Conservation (phyloP, 1,140 invertebrate genomes). For the Gryon sp. region DNA sequence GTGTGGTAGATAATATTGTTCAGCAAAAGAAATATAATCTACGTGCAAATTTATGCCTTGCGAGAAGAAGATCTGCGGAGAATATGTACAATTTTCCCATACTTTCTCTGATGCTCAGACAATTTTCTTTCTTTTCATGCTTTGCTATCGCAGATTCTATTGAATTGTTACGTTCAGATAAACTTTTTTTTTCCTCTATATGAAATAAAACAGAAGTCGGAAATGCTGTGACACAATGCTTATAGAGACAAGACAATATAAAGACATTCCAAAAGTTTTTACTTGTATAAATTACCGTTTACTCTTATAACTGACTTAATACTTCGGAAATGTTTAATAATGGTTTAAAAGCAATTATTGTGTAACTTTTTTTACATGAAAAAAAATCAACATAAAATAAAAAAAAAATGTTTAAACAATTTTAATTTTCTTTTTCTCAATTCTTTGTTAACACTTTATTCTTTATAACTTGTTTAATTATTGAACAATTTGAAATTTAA, state of each 20-base stretch:
- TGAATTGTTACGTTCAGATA: conserved; percentile 16
- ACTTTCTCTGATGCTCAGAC: conserved; percentile 39
- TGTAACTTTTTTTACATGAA: too few species aligned
- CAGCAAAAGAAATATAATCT: conserved; percentile 4
- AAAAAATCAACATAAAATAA: too few species aligned
- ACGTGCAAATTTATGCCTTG: conserved; percentile 26
- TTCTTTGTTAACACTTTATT: too few species aligned
- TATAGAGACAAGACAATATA: not conserved
- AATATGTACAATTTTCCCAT: conserved; percentile 44
- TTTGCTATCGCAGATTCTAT: conserved; percentile 25
- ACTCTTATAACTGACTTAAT: not conserved
- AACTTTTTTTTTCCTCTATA: conserved; percentile 32
- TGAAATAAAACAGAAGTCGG: conserved; percentile 27
- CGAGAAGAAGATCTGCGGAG: not conserved
- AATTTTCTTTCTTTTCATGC: conserved; percentile 28
- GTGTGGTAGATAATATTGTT: conserved; percentile 51
- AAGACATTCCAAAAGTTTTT: not conserved
- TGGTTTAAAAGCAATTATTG: too few species aligned
- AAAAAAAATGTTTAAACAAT: too few species aligned
- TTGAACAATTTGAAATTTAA: not conserved
- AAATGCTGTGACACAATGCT: conserved; percentile 19
- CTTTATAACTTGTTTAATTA: too few species aligned
- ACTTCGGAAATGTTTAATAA: too few species aligned
- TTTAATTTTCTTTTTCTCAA: too few species aligned
- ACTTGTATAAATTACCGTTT: not conserved